Conservation (phyloP, 2,113 vertebrate species). For the Miniopterus natalensis region DNA sequence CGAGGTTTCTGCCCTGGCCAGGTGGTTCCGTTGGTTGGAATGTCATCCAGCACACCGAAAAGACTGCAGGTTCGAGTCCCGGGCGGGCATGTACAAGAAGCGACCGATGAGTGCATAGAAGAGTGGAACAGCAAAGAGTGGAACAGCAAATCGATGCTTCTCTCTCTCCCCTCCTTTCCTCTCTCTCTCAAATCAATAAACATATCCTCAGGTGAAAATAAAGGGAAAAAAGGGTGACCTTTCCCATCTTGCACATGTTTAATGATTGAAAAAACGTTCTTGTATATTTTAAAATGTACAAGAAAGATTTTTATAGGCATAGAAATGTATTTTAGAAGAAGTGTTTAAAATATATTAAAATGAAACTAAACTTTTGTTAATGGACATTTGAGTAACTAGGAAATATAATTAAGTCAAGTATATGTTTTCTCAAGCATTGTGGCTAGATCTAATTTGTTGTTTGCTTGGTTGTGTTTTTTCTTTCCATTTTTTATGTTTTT, state of each 20-base stretch:
- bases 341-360: neutral
- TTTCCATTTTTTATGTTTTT: neutral
- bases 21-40: neutral
- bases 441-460: neutral
- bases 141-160: neutral
- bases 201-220: neutral
- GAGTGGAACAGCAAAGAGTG: too few relatives aligned
- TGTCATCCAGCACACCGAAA: neutral
- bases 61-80: neutral
- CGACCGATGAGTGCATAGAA: neutral
- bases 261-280: constrained; percentile 1
- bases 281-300: neutral
- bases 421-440: neutral
- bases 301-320: neutral
- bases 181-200: neutral
- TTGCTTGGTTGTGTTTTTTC: neutral
- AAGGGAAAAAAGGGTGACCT: neutral
- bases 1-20: neutral
- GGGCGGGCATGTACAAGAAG: neutral
- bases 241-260: neutral
- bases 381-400: neutral
- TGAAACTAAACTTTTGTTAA: neutral
- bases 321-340: neutral
- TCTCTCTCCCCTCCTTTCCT: neutral
- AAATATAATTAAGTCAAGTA: neutral